These are phyloP conservation scores for Drosophila teissieri DNA, from an alignment of 1,140 invertebrate genomes.

Conservation along the genomic window DNA sequence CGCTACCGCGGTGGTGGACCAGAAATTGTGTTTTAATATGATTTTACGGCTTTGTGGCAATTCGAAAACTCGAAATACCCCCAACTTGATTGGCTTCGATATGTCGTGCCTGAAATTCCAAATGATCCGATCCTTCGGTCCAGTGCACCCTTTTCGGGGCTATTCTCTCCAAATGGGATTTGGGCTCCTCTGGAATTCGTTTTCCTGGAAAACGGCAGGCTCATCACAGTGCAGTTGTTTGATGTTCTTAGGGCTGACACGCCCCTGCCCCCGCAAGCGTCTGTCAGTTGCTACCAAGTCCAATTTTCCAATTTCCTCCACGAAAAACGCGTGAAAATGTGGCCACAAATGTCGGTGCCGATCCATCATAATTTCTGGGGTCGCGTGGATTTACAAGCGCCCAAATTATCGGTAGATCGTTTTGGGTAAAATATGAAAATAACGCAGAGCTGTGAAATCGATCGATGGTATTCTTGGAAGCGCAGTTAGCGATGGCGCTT, in stretches of 20 bases:
- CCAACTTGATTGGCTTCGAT: constrained; percentile 47
- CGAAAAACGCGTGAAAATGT: constrained; percentile 67
- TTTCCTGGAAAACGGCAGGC: constrained; percentile 61
- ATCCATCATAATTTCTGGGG: constrained; percentile 79
- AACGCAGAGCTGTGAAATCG: constrained; percentile 66
- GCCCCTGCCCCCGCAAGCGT: constrained; percentile 49
- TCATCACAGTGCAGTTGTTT: constrained; percentile 47
- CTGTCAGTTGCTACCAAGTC: constrained; percentile 64
- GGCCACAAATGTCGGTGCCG: constrained; percentile 49
- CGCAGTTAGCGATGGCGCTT: constrained; percentile 10
- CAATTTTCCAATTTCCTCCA: constrained; percentile 42
- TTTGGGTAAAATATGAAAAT: constrained; percentile 44
- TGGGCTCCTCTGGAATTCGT: constrained; percentile 23
- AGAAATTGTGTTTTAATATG: constrained; percentile 83
- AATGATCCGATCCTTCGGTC: constrained; percentile 60
- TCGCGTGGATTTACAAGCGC: constrained; percentile 80
- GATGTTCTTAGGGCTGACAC: constrained; percentile 50
- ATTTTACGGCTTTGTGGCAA: constrained; percentile 72
- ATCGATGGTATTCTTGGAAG: constrained; percentile 61
- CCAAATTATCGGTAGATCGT: constrained; percentile 68
- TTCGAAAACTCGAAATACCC: constrained; percentile 41
- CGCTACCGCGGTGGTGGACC: constrained; percentile 25
- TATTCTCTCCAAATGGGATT: constrained; percentile 55
- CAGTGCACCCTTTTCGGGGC: constrained; percentile 38
- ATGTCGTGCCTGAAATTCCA: constrained; percentile 65